These are phyloP conservation scores for Sterrhoptilus dennistouni DNA, from an alignment of 2,113 vertebrate species.

Conservation along the genomic window DNA sequence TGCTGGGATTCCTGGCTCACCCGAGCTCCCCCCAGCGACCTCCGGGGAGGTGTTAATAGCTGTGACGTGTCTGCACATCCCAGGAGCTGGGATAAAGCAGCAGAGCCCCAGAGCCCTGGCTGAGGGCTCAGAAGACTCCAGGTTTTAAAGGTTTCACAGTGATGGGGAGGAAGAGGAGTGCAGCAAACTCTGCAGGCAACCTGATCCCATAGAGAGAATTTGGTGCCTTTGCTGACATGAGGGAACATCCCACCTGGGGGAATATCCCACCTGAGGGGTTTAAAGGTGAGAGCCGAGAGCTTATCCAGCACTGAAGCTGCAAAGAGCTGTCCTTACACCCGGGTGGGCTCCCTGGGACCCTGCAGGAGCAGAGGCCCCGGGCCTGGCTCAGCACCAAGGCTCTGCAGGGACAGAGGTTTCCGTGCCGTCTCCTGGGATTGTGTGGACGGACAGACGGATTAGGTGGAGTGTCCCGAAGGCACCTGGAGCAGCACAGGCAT, in stretches of 20 bases:
- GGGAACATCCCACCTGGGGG: no score
- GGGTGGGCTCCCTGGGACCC: fast-evolving
- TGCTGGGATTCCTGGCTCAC: background rate
- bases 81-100: background rate
- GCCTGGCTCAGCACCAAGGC: background rate
- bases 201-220: background rate
- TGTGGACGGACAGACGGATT: background rate
- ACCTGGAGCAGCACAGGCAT: background rate
- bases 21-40: background rate
- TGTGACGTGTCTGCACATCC: background rate
- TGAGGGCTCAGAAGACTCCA: fast-evolving
- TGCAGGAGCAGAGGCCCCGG: fast-evolving
- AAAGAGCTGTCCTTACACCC: background rate
- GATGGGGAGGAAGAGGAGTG: background rate
- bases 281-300: no score
- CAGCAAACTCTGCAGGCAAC: background rate
- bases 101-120: fast-evolving
- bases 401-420: background rate
- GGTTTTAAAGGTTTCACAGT: fast-evolving
- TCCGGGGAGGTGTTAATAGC: fast-evolving
- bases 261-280: no score
- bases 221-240: background rate
- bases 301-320: background rate
- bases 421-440: background rate
- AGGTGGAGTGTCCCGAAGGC: background rate